These are phyloP conservation scores for Diprion similis DNA, from an alignment of 1,140 invertebrate genomes.

Conservation along the genomic window DNA sequence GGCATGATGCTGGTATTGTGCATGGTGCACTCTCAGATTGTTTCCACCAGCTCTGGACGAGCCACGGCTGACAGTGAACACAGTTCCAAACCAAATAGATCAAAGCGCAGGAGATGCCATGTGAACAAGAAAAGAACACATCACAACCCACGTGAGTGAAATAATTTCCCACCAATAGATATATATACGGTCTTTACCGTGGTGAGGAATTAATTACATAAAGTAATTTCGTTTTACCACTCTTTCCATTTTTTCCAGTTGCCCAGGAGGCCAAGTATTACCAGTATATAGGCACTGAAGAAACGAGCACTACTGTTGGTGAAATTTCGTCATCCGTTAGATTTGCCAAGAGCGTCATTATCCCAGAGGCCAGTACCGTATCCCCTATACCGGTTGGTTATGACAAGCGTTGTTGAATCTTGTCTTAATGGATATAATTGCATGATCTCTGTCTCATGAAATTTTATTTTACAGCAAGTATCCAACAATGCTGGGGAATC, in stretches of 20 bases:
- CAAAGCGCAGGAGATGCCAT: slow-evolving; percentile 46
- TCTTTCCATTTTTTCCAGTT: slow-evolving; percentile 29
- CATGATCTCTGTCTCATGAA: background rate
- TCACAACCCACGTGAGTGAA: background rate
- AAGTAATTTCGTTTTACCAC: slow-evolving; percentile 4
- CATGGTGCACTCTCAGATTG: slow-evolving; percentile 91
- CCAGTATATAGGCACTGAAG: slow-evolving; percentile 53
- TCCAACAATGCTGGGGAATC: background rate
- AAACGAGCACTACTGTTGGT: slow-evolving; percentile 34
- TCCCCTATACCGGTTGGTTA: background rate
- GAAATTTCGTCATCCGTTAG: slow-evolving; percentile 52
- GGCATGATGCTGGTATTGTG: slow-evolving; percentile 82
- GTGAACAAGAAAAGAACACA: slow-evolving; percentile 42
- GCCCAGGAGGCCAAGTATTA: slow-evolving; percentile 52
- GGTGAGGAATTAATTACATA: background rate
- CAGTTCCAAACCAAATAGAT: slow-evolving; percentile 46
- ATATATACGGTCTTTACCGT: background rate
- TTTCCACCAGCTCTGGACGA: slow-evolving; percentile 71
- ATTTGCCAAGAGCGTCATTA: slow-evolving; percentile 55
- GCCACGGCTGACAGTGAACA: slow-evolving; percentile 44
- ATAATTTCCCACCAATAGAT: background rate
- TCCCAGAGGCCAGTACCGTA: slow-evolving; percentile 15
- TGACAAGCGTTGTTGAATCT: background rate
- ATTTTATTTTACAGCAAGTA: background rate
- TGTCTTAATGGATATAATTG: background rate